Evolutionary conservation across 2,797 vertebrate genomes (phyloP).

Genomic region (Threskiornis aethiopicus): DNA sequence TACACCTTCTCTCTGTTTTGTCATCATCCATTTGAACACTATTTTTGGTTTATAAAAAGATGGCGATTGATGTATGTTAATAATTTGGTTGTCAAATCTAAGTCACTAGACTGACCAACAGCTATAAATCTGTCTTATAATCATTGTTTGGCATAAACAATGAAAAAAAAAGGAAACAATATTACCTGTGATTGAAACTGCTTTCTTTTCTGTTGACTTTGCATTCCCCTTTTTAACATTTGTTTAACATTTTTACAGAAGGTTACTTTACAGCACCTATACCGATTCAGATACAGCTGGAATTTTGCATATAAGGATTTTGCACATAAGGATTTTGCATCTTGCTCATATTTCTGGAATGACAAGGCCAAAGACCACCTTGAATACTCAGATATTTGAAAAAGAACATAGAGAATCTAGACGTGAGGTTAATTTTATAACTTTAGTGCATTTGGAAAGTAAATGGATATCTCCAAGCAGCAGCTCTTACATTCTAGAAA

Average conservation of each 20-base stretch:
- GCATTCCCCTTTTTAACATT: background rate
- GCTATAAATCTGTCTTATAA: background rate
- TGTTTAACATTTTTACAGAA: background rate
- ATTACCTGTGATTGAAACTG: background rate
- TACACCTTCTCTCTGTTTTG: background rate
- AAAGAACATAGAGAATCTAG: background rate
- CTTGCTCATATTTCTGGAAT: background rate
- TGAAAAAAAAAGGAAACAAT: background rate
- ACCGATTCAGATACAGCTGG: background rate
- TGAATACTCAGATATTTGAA: background rate
- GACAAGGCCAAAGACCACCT: background rate
- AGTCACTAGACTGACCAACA: background rate
- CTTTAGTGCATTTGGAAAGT: background rate
- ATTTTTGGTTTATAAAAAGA: background rate
- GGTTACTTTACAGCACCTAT: background rate
- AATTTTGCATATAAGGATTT: background rate
- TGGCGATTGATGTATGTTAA: background rate
- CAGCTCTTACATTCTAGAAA: background rate
- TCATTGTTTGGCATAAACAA: background rate
- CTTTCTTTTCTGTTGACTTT: background rate
- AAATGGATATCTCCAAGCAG: background rate
- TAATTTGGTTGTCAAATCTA: background rate
- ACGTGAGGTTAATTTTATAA: background rate
- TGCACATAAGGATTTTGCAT: background rate
- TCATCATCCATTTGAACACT: background rate